These are phyloP conservation scores for Actinernus sp. DNA, from an alignment of 92 coral and sea anemone genomes.

Conservation along the genomic window DNA sequence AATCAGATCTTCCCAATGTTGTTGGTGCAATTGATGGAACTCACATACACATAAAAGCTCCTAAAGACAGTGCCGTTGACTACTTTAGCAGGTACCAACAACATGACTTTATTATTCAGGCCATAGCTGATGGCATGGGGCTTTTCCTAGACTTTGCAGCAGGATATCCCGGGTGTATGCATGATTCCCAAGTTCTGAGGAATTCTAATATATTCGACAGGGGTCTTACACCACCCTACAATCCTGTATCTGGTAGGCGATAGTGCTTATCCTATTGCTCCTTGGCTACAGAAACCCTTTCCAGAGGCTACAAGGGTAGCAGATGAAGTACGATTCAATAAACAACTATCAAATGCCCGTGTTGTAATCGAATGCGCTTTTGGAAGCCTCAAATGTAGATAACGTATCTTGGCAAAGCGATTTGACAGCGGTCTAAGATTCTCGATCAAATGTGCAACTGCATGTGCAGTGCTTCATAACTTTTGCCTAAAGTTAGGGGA, in stretches of 20 bases:
- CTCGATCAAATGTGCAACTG: slow-evolving; percentile 24
- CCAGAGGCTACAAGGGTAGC: slow-evolving; percentile 43
- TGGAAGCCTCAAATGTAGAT: slow-evolving; percentile 15
- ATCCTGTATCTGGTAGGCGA: slow-evolving; percentile 54
- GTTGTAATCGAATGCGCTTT: slow-evolving; percentile 34
- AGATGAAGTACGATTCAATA: slow-evolving; percentile 27
- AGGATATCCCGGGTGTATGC: too few species aligned
- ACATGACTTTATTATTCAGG: too few species aligned
- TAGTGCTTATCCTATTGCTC: slow-evolving; percentile 56
- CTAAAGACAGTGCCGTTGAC: slow-evolving; percentile 33
- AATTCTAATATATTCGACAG: too few species aligned
- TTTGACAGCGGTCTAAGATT: slow-evolving; percentile 20
- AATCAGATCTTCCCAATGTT: slow-evolving; percentile 17
- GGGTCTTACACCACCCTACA: too few species aligned
- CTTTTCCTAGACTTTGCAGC: too few species aligned
- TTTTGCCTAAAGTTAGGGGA: slow-evolving; percentile 53
- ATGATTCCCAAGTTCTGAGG: too few species aligned
- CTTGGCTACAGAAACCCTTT: slow-evolving; percentile 61
- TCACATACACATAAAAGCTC: slow-evolving; percentile 30
- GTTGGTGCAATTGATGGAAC: slow-evolving; percentile 40
- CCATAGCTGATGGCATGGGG: slow-evolving; percentile 42
- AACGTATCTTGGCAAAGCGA: slow-evolving; percentile 9
- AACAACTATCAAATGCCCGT: slow-evolving; percentile 27
- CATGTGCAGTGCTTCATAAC: slow-evolving; percentile 65
- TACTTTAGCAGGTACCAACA: slow-evolving; percentile 44